Percentiles rank a stretch among this genome's conserved stretches.
Evolutionary conservation across 1,140 invertebrate species (phyloP).

Genomic region (Schlechtendalia chinensis): DNA sequence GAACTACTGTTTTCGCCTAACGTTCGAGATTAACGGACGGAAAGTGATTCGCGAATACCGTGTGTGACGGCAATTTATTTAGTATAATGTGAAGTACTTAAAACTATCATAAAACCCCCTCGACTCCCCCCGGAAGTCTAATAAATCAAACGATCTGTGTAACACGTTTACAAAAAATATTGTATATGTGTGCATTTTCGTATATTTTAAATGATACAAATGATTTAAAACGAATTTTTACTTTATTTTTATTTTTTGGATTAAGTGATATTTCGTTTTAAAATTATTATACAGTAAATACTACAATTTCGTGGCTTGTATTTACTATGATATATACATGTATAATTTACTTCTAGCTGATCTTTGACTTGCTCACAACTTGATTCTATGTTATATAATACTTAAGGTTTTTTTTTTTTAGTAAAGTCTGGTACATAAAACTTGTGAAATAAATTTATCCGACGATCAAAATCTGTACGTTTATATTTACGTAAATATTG

Average conservation of each 20-base stretch:
- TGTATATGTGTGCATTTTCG: background rate
- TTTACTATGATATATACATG: background rate
- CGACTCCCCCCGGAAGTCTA: background rate
- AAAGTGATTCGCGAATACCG: background rate
- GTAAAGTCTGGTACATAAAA: background rate
- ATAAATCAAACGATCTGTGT: background rate
- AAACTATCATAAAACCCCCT: background rate
- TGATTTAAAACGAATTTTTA: no score
- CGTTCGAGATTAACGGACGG: background rate
- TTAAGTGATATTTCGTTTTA: constrained; percentile 16
- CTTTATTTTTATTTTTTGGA: background rate
- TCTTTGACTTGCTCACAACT: constrained; percentile 40
- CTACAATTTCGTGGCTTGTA: background rate
- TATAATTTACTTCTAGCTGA: constrained; percentile 18
- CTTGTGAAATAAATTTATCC: background rate
- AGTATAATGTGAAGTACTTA: background rate
- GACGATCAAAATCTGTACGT: constrained; percentile 22
- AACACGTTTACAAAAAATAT: no score
- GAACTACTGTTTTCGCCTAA: background rate
- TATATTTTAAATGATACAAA: constrained; percentile 1
- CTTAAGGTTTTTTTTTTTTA: background rate
- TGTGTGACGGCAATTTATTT: background rate
- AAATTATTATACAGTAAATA: background rate
- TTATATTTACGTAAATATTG: background rate
- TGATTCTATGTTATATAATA: background rate